Conservation (phyloP, 2,888 invertebrate species). For the Caenorhabditis virilis region DNA sequence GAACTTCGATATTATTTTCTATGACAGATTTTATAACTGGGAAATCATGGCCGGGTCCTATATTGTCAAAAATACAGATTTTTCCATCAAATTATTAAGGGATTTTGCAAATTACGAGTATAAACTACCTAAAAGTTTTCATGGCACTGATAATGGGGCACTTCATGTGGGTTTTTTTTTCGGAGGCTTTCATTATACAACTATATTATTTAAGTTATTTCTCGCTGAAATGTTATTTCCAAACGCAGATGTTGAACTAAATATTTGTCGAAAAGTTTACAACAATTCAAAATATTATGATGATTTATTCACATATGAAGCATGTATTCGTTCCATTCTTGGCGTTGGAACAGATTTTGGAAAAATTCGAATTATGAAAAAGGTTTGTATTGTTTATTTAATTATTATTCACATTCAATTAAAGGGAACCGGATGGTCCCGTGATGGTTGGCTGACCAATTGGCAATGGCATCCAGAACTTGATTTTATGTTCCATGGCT, state of each 20-base stretch:
- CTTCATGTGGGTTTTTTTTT: conserved; percentile 44
- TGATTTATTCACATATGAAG: conserved; percentile 54
- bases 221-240: conserved; percentile 26
- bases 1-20: conserved; percentile 24
- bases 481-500: conserved; percentile 47
- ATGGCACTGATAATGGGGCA: conserved; percentile 50
- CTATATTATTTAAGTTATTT: neutral
- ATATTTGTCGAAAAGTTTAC: conserved; percentile 36
- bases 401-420: no score
- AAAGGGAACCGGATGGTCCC: no score
- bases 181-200: conserved; percentile 10
- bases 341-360: no score
- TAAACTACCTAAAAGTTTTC: conserved; percentile 35
- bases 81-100: conserved; percentile 17
- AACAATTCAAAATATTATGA: conserved; percentile 35
- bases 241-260: conserved; percentile 10
- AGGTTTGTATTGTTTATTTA: no score
- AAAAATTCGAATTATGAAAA: conserved; percentile 32
- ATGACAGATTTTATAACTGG: no score
- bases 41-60: no score
- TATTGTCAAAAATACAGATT: no score
- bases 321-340: conserved; percentile 51
- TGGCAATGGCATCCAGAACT: no score
- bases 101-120: conserved; percentile 42
- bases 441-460: no score